Evolutionary conservation across 2,888 invertebrate species (phyloP).

Genomic region (Sarcophaga caerulescens): DNA sequence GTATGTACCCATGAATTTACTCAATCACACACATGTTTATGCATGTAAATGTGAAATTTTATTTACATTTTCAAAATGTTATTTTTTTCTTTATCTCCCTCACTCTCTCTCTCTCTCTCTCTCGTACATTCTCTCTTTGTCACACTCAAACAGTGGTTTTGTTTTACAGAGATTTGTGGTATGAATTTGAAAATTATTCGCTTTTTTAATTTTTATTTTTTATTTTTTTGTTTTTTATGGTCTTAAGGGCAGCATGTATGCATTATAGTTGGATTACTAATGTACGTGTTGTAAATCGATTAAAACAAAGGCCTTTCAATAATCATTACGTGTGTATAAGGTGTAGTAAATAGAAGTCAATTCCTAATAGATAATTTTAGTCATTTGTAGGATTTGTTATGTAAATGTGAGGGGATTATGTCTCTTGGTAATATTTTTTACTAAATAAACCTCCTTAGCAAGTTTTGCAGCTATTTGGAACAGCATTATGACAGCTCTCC

Average conservation of each 20-base stretch:
- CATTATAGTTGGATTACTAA: no score
- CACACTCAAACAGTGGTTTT: background rate
- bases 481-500: no score
- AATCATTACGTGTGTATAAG: no score
- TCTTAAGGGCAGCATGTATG: background rate
- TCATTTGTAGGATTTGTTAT: no score
- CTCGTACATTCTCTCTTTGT: background rate
- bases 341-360: no score
- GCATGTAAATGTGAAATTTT: background rate
- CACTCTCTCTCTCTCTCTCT: background rate
- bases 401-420: no score
- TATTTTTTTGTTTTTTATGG: background rate
- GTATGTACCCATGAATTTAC: background rate
- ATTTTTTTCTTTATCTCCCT: background rate
- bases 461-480: no score
- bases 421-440: no score
- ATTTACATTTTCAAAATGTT: background rate
- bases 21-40: background rate
- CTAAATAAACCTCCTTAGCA: no score
- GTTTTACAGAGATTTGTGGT: background rate
- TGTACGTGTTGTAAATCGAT: no score
- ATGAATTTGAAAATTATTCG: background rate
- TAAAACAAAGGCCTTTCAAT: no score
- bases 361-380: no score
- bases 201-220: background rate